These are phyloP conservation scores for Drosophila ustulata DNA, from an alignment of 2,888 invertebrate species.

Conservation along the genomic window DNA sequence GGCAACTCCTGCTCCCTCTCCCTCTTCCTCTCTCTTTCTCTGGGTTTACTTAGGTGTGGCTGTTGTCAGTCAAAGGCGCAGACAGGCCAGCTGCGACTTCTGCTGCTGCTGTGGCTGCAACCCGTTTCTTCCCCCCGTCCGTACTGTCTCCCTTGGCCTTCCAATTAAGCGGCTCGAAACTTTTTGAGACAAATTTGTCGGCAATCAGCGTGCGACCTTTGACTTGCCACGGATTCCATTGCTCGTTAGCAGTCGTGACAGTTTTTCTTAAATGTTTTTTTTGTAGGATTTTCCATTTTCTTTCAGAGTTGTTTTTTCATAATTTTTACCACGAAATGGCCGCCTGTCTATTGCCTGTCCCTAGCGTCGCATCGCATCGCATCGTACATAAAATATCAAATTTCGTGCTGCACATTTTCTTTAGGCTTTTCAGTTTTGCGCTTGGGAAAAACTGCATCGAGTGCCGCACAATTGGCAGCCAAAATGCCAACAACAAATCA, in stretches of 20 bases:
- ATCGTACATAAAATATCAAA: constrained; percentile 69
- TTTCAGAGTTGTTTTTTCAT: constrained; percentile 49
- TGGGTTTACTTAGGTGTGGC: constrained; percentile 73
- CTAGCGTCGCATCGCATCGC: constrained; percentile 35
- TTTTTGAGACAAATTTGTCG: constrained; percentile 76
- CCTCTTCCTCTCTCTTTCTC: neutral
- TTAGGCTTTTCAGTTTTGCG: constrained; percentile 40
- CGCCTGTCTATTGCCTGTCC: constrained; percentile 32
- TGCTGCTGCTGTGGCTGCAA: constrained; percentile 2
- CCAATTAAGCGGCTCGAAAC: constrained; percentile 75
- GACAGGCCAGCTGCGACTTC: constrained; percentile 55
- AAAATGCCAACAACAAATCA: constrained; percentile 79
- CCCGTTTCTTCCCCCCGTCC: constrained; percentile 11
- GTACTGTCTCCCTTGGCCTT: constrained; percentile 7
- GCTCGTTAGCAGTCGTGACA: constrained; percentile 78
- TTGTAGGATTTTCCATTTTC: constrained; percentile 25
- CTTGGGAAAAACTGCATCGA: constrained; percentile 66
- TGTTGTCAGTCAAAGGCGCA: constrained; percentile 75
- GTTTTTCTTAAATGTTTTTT: constrained; percentile 59
- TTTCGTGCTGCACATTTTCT: constrained; percentile 74
- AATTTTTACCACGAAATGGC: constrained; percentile 77
- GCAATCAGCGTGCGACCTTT: constrained; percentile 72
- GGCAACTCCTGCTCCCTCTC: constrained; percentile 4
- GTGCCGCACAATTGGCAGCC: constrained; percentile 73
- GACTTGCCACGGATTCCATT: constrained; percentile 60